Evolutionary conservation across 2,797 vertebrate genomes (phyloP), one percentile per base, ranked within the genome.

Genomic region (Sebastes matsubarae): DNA sequence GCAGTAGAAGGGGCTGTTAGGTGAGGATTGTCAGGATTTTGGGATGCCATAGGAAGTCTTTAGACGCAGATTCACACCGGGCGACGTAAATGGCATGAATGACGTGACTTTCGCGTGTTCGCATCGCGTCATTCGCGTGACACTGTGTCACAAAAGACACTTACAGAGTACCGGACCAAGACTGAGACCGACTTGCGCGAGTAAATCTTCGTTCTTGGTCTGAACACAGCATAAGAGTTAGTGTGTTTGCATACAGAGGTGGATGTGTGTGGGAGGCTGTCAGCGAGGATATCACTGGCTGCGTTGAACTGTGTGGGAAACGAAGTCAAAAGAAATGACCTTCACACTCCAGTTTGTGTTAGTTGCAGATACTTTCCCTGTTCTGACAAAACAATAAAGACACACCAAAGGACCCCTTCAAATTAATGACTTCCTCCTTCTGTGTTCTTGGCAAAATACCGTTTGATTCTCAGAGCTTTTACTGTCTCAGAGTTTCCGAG

Each of bases 21-120:
- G 65, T 55, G 24, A 64, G 75, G 68, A 67, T 20, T 68, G 63
- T 65, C 8, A 20, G 70, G 78, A 30, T 66, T 84, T 72, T 11
- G 32, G 85, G 78, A 82, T 73, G 74, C 36, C 16, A 64, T 18
- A 60, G 57, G 72, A 80, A 60, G 77, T 77, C 57, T 75, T 73
- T 67, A 25, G 42, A 20, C 7, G 16, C 42, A 8, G 2, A 50
- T 50, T 50, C 2, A 3, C 42, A 1, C 16, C 7, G 2, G 1
- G 42, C 16, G 16, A 50, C 42, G 42, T 1, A 50, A 50, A 50
- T 50, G 42, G 42, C 42, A 50, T 50, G 42, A 50, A 42, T 42
- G 38, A 42, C 38, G 42, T 50, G 42, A 46, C 42, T 46, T 46
- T 18, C 6, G 3, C 16, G 16, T 46, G 42, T 42, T 42, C 13